Conservation (phyloP, 2,113 vertebrate genomes). For the Pseudorhombus dupliciocellatus region DNA sequence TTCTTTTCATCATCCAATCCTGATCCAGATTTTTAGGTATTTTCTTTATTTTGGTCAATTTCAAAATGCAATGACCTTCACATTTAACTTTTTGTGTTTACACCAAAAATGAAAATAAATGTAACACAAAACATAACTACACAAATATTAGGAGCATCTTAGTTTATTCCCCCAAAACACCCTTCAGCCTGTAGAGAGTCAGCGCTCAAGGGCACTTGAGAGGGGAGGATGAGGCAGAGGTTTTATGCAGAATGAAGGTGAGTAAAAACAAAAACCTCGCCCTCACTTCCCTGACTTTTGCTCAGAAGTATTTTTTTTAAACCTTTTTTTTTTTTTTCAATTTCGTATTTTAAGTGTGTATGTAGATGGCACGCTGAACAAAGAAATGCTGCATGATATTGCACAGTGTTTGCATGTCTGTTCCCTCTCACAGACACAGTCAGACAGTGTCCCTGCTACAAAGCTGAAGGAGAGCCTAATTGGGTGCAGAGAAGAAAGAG, state of each 20-base stretch:
- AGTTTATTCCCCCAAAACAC: too few species aligned
- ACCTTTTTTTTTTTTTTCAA: too few species aligned
- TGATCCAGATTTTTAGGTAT: too few species aligned
- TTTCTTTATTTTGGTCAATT: too few species aligned
- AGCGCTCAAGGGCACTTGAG: conserved; percentile 23
- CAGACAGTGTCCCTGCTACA: conserved; percentile 47
- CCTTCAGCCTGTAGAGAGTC: neutral
- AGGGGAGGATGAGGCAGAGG: neutral
- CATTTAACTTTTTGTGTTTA: too few species aligned
- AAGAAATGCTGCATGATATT: conserved; percentile 36
- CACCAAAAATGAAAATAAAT: too few species aligned
- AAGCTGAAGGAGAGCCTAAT: conserved; percentile 74
- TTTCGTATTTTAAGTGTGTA: neutral
- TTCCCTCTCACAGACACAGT: conserved; percentile 35
- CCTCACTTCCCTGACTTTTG: neutral
- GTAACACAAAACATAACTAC: too few species aligned
- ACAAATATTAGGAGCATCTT: too few species aligned
- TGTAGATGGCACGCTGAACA: conserved; percentile 7
- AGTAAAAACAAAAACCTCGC: neutral
- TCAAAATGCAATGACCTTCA: too few species aligned
- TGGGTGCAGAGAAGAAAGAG: conserved; percentile 73
- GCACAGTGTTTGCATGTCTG: conserved; percentile 44
- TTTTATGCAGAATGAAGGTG: neutral
- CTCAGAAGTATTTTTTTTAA: too few species aligned
- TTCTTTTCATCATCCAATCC: neutral